Evolutionary conservation across 2,113 vertebrate genomes (phyloP), one percentile per base, ranked within the genome.

Genomic region (Motacilla alba): DNA sequence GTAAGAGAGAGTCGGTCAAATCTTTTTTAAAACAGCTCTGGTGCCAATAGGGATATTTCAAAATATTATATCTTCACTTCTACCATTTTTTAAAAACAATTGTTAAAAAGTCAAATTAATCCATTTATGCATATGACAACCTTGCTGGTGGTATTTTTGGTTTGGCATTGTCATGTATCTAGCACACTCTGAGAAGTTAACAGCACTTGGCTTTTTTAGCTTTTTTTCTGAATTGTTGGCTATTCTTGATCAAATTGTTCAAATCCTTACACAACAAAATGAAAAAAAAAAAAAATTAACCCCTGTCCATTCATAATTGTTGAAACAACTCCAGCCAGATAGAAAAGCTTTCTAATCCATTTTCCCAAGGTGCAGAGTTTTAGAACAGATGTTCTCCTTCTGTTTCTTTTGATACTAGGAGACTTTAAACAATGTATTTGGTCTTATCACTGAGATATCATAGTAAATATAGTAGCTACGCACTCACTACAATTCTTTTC

Each of bases 331-430:
- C 10, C 27, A 73, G 23, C 13, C 26, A 62, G 24, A 22, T 2
- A 41, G 21, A 69, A 44, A 7, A 49, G 9, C 5, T 75, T 67
- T 85, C 19, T 52, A 90, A 52, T 44, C 5, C 27, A 2, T 55
- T 88, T 80, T 73, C 4, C 18, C 8, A 11, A 53, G 20, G 24
- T 52, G 3, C 19, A 49, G 26, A 58, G 15, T 26, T 76, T 39
- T 60, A 66, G 43, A 74, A 63, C 27, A 77, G 50, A 62, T 46
- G 39, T 70, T 92, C 21, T 88, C 28, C 22, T 69, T 33, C 15
- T 76, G 16, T 77, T 92, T 81, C 19, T 53, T 87, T 89, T 84
- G 33, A 52, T 84, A 52, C 31, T 87, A 50, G 35, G 35, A 90
- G 21, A 41, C 17, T 13, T 39, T 80, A 52, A 77, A 63, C 14